phyloP scores from a whole-genome alignment of 1,140 invertebrate species.

The Neotoxoptera formosana region DNA sequence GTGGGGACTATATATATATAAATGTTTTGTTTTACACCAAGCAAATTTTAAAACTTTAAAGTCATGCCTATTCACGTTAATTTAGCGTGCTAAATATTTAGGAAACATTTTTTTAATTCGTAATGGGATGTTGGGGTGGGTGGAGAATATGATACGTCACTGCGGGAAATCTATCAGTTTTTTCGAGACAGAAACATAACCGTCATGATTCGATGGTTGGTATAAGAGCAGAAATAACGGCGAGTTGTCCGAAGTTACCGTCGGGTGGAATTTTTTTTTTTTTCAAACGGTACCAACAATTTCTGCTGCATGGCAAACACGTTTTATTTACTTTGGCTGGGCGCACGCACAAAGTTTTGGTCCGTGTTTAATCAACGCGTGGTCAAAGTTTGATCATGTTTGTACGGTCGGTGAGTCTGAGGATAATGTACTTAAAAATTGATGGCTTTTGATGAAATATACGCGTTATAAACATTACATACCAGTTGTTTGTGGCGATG shows the following conservation, averaged over 20 bases:
- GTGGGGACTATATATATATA: background rate
- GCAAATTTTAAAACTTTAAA: background rate
- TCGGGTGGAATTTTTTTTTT: background rate
- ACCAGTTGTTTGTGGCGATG: background rate
- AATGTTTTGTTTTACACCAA: background rate
- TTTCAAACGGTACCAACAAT: background rate
- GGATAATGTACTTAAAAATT: background rate
- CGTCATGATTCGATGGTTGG: background rate
- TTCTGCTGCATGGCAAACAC: background rate
- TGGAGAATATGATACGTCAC: background rate
- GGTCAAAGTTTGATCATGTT: constrained; percentile 30
- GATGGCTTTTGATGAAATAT: constrained; percentile 26
- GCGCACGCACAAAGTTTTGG: background rate
- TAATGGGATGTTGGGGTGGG: background rate
- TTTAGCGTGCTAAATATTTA: background rate
- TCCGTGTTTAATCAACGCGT: background rate
- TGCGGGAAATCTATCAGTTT: background rate
- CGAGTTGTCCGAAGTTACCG: background rate
- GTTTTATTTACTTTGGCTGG: background rate
- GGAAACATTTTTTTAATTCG: background rate
- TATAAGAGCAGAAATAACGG: background rate
- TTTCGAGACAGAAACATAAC: background rate
- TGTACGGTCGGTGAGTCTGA: background rate
- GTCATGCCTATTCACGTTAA: background rate
- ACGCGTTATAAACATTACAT: background rate